Percentiles rank a stretch among this genome's conserved stretches.
Conservation (phyloP, 1,140 invertebrate species). For the Temnothorax longispinosus region DNA sequence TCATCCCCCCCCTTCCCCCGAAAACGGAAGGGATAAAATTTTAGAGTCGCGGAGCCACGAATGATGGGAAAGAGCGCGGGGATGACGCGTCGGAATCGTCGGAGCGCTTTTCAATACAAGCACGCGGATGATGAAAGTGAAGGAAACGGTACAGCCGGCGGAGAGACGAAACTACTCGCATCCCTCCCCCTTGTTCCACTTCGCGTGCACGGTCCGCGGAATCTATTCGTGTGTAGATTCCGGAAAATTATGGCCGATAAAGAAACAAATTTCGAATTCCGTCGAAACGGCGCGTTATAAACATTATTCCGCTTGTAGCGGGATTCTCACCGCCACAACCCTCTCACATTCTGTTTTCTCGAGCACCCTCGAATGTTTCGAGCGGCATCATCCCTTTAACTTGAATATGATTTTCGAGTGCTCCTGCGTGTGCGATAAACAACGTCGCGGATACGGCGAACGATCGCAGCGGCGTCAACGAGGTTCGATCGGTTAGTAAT, state of each 20-base stretch:
- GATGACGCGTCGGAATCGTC: conserved; percentile 60
- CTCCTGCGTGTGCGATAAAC: conserved; percentile 80
- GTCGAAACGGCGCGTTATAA: conserved; percentile 78
- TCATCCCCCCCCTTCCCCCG: conserved; percentile 5
- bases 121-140: conserved; percentile 19
- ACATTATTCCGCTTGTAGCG: conserved; percentile 81
- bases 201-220: conserved; percentile 48
- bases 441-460: conserved; percentile 70
- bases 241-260: conserved; percentile 85
- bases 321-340: conserved; percentile 65
- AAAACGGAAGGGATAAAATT: conserved; percentile 80
- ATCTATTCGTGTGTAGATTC: conserved; percentile 83
- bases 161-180: conserved; percentile 58
- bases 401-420: conserved; percentile 77
- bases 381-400: conserved; percentile 65
- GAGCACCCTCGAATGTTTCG: conserved; percentile 68
- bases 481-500: conserved; percentile 18
- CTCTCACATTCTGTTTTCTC: conserved; percentile 57
- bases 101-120: conserved; percentile 77
- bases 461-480: conserved; percentile 70
- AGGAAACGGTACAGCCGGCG: conserved; percentile 1
- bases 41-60: conserved; percentile 78
- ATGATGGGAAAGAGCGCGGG: conserved; percentile 59
- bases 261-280: conserved; percentile 85
- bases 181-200: conserved; percentile 27